Evolutionary conservation across 2,113 vertebrate species (phyloP), one percentile per base, ranked within the genome.

Genomic region (Microcebus tavaratra): DNA sequence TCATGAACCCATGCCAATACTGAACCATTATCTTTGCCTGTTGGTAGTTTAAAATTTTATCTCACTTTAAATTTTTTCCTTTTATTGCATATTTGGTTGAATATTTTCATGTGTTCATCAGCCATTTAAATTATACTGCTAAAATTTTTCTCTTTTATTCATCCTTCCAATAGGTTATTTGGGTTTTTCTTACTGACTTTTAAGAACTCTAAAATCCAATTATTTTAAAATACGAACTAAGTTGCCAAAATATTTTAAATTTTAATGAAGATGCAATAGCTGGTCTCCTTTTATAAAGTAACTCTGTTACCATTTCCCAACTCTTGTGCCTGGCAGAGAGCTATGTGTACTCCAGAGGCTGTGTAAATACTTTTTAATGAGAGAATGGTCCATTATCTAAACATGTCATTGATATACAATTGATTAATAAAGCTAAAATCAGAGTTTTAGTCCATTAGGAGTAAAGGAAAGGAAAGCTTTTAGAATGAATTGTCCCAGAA

Each of bases 201-300:
- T 55, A 88, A 94, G 34, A 92, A 83, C 36, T 87, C 75, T 93
- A 42, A 79, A 86, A 95, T 90, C 76, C 65, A 88, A 39, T 83
- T 80, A 48, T 80, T 84, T 76, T 91, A 63, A 94, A 53, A 15
- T 72, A 45, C 55, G 42, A 88, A 72, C 14, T 72, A 34, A 87
- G 42, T 76, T 95, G 84, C 42, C 59, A 87, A 95, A 95, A 48
- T 79, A n/a, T 14, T 90, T 96, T 76, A 92, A 95, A 88, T 90
- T 76, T 97, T 95, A 63, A 94, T 84, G 80, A 94, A 42, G 55
- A 55, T 83, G 3, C 17, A 72, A 14, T 21, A 29, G 36, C 57
- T 34, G 2, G 2, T 50, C 36, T 63, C 25, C 61, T 63, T 90
- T 55, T 48, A 5, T 34, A 67, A 53, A 31, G 15, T 84, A 65